phyloP scores from a whole-genome alignment of 2,113 vertebrate species.

The Nycticorax nycticorax region DNA sequence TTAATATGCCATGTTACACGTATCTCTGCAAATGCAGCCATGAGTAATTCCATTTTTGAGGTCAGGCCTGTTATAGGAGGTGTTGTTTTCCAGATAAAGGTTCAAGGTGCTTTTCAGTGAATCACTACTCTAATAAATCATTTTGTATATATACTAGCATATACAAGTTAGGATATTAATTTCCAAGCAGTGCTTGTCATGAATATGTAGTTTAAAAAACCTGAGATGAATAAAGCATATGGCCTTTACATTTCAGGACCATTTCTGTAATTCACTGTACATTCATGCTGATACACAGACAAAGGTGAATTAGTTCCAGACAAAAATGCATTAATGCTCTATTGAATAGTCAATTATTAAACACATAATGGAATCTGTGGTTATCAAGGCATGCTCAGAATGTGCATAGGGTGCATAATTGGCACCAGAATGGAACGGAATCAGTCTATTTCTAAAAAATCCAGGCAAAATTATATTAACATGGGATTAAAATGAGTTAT shows the following conservation, averaged over 20 bases:
- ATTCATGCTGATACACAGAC: conserved; percentile 63
- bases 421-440: conserved; percentile 17
- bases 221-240: conserved; percentile 37
- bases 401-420: conserved; percentile 54
- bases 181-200: conserved; percentile 32
- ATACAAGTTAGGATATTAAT: conserved; percentile 49
- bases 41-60: neutral
- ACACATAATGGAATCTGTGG: conserved; percentile 68
- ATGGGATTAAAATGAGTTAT: conserved; percentile 32
- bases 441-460: conserved; percentile 25
- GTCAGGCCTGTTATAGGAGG: conserved; percentile 18
- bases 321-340: conserved; percentile 74
- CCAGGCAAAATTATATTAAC: conserved; percentile 4
- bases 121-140: conserved; percentile 65
- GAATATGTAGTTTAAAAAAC: conserved; percentile 59
- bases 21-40: conserved; percentile 37
- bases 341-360: conserved; percentile 82
- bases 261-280: conserved; percentile 67
- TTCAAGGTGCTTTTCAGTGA: conserved; percentile 45
- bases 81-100: conserved; percentile 41
- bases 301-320: conserved; percentile 79
- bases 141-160: conserved; percentile 39
- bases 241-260: neutral
- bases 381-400: conserved; percentile 65
- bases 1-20: neutral